A percentile compares a stretch with the other conserved stretches of the same genome.
These are phyloP conservation scores for Macrophya alboannulata DNA, from an alignment of 2,888 invertebrate genomes.

Conservation along the genomic window DNA sequence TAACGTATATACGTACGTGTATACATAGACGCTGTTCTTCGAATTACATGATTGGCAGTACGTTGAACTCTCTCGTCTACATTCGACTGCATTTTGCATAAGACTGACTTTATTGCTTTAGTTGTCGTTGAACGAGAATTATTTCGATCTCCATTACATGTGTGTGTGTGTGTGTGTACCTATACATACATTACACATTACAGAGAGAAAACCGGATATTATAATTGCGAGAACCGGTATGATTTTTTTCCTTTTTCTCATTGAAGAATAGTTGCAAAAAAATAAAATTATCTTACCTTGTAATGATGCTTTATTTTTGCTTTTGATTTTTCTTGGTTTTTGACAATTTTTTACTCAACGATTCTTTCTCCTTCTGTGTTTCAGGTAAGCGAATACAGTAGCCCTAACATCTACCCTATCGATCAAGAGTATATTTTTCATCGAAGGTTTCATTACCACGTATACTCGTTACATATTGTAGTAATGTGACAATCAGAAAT, in stretches of 20 bases:
- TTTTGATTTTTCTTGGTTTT: neutral
- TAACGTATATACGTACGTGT: neutral
- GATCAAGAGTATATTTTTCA: neutral
- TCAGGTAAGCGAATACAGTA: constrained; percentile 7
- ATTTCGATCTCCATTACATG: neutral
- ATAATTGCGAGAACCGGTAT: neutral
- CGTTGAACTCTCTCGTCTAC: neutral
- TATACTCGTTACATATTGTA: neutral
- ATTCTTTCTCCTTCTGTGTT: neutral
- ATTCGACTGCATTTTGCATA: neutral
- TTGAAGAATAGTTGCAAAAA: neutral
- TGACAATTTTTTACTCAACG: neutral
- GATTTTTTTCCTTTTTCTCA: neutral
- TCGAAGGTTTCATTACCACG: neutral
- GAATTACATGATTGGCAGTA: neutral
- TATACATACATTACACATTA: neutral
- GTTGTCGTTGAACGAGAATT: neutral
- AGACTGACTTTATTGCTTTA: neutral
- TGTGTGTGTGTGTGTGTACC: no score
- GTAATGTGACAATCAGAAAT: neutral
- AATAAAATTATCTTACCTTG: neutral
- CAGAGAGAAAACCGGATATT: neutral
- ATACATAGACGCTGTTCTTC: no score
- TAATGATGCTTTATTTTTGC: neutral
- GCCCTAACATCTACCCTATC: no score